phyloP scores from a whole-genome alignment of 1,140 invertebrate species.

The Meteorus sp. region DNA sequence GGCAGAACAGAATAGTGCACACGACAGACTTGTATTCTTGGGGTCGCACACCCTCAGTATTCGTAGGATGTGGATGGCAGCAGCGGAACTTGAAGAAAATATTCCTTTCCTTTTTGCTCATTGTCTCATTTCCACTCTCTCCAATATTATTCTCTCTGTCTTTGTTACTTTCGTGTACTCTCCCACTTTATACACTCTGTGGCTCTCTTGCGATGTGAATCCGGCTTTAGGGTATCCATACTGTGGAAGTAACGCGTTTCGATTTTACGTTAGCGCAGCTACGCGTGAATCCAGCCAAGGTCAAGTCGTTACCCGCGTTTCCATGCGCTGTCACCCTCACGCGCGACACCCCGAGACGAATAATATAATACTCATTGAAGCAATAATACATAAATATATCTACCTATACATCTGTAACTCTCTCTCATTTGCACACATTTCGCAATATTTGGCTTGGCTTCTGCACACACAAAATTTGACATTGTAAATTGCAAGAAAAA shows the following conservation, averaged over 20 bases:
- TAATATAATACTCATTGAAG: too few species aligned
- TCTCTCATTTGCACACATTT: too few species aligned
- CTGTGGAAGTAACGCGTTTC: slow-evolving; percentile 60
- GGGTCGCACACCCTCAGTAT: background rate
- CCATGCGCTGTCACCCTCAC: slow-evolving; percentile 29
- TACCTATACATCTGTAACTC: too few species aligned
- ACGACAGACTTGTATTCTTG: background rate
- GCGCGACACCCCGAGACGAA: background rate
- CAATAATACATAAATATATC: too few species aligned
- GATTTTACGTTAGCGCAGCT: slow-evolving; percentile 61
- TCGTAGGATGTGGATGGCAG: background rate
- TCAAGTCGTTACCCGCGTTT: slow-evolving; percentile 56
- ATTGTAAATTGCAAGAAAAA: too few species aligned
- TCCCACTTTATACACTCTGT: slow-evolving; percentile 8
- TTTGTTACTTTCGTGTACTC: slow-evolving; percentile 21
- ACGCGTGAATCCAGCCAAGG: slow-evolving; percentile 61
- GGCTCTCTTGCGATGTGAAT: slow-evolving; percentile 44
- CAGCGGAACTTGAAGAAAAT: slow-evolving; percentile 27
- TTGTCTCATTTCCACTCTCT: slow-evolving; percentile 13
- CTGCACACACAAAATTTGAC: too few species aligned
- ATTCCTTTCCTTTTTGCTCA: slow-evolving; percentile 36
- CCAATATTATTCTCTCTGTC: slow-evolving; percentile 4
- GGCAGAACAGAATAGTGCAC: background rate
- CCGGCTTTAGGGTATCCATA: slow-evolving; percentile 57
- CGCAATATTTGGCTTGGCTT: too few species aligned